Base-by-base conservation (phyloP, 2,888 invertebrate species). In the Metellina segmentata region DNA sequence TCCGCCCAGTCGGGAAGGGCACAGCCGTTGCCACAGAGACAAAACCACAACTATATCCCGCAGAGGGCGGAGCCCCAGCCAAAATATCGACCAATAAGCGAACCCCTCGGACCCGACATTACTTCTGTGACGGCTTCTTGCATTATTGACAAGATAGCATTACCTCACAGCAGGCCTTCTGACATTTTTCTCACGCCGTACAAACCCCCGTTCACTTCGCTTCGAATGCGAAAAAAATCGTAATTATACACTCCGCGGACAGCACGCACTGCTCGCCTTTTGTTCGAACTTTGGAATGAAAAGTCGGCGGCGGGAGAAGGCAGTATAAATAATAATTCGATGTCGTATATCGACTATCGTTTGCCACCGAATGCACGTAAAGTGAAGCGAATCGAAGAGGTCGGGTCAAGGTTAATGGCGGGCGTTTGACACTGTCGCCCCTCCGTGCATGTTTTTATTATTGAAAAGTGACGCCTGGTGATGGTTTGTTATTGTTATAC, bases 81-180 rank as follows among this genome's bases (percentile, higher is more conserved):
- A 49, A 70, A 79, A 34, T 86, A 91, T 91, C 82, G 86, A 86
- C 91, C 91, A 91, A 91, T 91, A 69, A 78, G 71, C n/a, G 72
- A 81, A 53, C 61, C 61, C 86, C 49, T n/a, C 9, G 75, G 75
- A 75, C 75, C 71, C 53, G 19, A 48, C 85, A 77, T 77, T 78
- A 69, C 77, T 52, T 52, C 82, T 82, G 48, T 91, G 91, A 91
- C 91, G 91, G 34, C 51, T 82, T 91, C 91, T 91, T 91, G 91
- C 91, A 91, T 91, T 91, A 87, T 91, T 91, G 91, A 91, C 91
- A 91, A 91, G 91, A 91, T 91, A 83, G 78, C 82, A 78, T 91
- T 91, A 91, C 81, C 91, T 91, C 91, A 91, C 87, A 83, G 51
- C 69, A 48, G 71, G 78, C 91, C 91, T 87, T 91, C 87, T 87